Base-by-base conservation (phyloP, 2,888 invertebrate species). In the Apamea anceps region DNA sequence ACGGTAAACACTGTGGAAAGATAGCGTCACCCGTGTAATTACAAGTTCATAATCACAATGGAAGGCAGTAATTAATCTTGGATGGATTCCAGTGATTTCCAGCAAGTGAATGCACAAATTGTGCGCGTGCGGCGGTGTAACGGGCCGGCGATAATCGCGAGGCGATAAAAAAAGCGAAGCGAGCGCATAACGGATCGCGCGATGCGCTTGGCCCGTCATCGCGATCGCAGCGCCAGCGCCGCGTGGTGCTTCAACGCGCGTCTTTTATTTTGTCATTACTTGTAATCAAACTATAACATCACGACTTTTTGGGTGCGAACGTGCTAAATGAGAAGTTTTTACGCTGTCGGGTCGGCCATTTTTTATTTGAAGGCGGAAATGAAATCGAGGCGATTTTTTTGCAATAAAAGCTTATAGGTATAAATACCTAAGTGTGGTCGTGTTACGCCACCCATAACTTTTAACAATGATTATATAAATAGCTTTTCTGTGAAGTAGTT, bases 191-290 rank as follows among this genome's bases (percentile, higher is more conserved):
- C 95, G 96, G 95, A 91, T 87, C 91, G 91, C 90, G 84, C 94
- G 95, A 93, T 94, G 95, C 95, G 95, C 95, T 94, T 91, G 93
- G 93, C 90, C 94, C 94, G 94, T 92, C 94, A 94, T 92, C 93
- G 91, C 93, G 91, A 93, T 91, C 90, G 91, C 90, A 87, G 88
- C 89, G 81, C 87, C 87, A 78, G 85, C 85, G 83, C 80, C 82
- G 57, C 71, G 71, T 79, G 71, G 71, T 54, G 42, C 78, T 57
- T 57, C 77, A 62, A 72, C 65, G 66, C 72, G 67, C 68, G 32
- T 75, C 85, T 88, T 88, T 85, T 85, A 86, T 81, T 88, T 87
- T 83, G 80, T 87, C 79, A 89, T 88, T 87, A 87, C 79, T 82
- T 78, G 84, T 82, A 84, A 89, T 87, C 84, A 74, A 80, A 81